Conservation (phyloP, 2,888 invertebrate genomes). For the Trachelus tabidus region DNA sequence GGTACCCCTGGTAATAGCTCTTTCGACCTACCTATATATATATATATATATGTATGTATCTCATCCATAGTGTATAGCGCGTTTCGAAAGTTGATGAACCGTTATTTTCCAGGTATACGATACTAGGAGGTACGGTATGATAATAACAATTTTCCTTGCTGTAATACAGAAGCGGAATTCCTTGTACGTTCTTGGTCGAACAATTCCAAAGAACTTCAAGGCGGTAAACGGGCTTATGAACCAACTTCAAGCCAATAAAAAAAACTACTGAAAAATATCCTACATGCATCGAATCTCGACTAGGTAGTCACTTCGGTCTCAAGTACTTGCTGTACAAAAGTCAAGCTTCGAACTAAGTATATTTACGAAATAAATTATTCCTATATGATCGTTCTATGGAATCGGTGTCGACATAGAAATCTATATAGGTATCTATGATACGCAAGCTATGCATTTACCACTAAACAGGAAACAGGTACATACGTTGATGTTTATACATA, state of each 20-base stretch:
- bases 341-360: background rate
- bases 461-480: background rate
- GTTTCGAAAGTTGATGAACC: background rate
- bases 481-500: background rate
- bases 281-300: background rate
- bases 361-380: background rate
- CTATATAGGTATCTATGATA: background rate
- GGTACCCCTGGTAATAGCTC: constrained; percentile 26
- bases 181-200: background rate
- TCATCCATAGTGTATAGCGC: background rate
- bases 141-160: background rate
- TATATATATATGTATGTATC: background rate
- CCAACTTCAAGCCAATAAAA: background rate
- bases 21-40: constrained; percentile 13
- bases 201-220: background rate
- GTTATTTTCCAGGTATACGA: background rate
- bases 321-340: background rate
- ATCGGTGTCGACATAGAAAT: background rate
- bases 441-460: background rate
- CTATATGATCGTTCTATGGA: background rate
- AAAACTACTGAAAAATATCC: background rate
- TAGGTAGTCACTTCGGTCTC: background rate
- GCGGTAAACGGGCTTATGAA: background rate
- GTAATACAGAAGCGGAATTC: background rate
- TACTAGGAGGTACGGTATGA: background rate